Evolutionary conservation across 1,140 invertebrate species (phyloP).

Genomic region (Calosoma granatense): DNA sequence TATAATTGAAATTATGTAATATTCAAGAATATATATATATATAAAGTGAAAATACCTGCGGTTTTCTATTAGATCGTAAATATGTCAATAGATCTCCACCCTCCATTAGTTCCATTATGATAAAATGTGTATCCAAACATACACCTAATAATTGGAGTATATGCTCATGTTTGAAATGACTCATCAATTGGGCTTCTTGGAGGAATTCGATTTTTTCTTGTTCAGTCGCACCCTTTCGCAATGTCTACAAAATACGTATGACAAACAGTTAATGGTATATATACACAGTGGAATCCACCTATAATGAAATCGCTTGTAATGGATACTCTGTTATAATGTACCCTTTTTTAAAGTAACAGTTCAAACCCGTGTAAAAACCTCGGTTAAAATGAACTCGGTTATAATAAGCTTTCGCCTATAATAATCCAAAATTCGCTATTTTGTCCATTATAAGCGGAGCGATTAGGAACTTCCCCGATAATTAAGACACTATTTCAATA

Average conservation of each 20-base stretch:
- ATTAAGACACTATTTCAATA: too few relatives aligned
- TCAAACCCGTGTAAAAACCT: too few relatives aligned
- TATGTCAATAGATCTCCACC: slow-evolving; percentile 89
- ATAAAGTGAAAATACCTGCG: slow-evolving; percentile 38
- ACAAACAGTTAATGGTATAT: background rate
- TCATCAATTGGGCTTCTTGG: slow-evolving; percentile 95
- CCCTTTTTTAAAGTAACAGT: too few relatives aligned
- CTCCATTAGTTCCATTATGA: slow-evolving; percentile 96
- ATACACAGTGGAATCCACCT: too few relatives aligned
- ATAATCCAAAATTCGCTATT: too few relatives aligned
- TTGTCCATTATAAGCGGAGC: too few relatives aligned
- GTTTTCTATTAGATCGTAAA: slow-evolving; percentile 63
- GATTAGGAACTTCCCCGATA: too few relatives aligned
- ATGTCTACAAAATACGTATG: slow-evolving; percentile 49
- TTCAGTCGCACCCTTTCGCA: slow-evolving; percentile 83
- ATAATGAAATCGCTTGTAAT: too few relatives aligned
- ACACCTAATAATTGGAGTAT: slow-evolving; percentile 88
- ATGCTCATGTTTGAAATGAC: slow-evolving; percentile 92
- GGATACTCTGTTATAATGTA: too few relatives aligned
- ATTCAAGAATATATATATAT: slow-evolving; percentile 13
- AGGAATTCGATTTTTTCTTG: slow-evolving; percentile 89
- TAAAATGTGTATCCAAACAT: slow-evolving; percentile 84
- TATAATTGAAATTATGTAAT: too few relatives aligned
- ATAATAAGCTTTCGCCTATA: too few relatives aligned
- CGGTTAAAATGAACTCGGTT: too few relatives aligned